phyloP scores from a whole-genome alignment of 2,113 vertebrate species.

The Pycnonotus jocosus region DNA sequence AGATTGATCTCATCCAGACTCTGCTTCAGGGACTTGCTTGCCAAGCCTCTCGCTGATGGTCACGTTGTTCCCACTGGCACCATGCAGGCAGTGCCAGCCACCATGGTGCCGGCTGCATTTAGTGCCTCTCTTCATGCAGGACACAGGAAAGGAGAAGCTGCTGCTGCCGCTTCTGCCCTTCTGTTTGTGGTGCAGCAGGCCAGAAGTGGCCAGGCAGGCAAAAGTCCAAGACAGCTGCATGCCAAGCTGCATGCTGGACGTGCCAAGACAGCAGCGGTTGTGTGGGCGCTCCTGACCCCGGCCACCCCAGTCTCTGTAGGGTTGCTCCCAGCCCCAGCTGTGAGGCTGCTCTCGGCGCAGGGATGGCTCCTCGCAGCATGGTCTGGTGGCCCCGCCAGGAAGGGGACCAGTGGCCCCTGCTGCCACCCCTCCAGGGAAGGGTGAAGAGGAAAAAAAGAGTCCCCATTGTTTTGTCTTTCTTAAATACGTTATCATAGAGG shows the following conservation, averaged over 20 bases:
- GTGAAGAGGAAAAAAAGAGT: background rate
- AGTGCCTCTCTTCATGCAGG: background rate
- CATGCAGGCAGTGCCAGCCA: accelerated
- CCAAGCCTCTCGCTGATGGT: background rate
- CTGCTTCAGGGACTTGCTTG: background rate
- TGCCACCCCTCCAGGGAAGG: background rate
- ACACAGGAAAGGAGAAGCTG: background rate
- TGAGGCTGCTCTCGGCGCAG: accelerated
- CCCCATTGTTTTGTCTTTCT: background rate
- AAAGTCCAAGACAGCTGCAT: too few relatives aligned
- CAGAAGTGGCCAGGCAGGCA: too few relatives aligned
- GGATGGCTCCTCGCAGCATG: too few relatives aligned
- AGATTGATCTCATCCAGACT: background rate
- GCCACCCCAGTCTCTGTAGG: background rate
- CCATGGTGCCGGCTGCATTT: background rate
- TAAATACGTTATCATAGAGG: background rate
- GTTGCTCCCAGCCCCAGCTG: accelerated
- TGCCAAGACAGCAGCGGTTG: accelerated
- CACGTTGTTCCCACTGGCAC: background rate
- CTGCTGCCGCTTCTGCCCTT: background rate
- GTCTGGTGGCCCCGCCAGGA: accelerated
- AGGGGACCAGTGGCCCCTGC: too few relatives aligned
- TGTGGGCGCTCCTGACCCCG: background rate
- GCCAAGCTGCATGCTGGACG: too few relatives aligned
- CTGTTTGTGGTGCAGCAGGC: background rate